phyloP scores from a whole-genome alignment of 2,888 invertebrate genomes.

The Tipula helvola region DNA sequence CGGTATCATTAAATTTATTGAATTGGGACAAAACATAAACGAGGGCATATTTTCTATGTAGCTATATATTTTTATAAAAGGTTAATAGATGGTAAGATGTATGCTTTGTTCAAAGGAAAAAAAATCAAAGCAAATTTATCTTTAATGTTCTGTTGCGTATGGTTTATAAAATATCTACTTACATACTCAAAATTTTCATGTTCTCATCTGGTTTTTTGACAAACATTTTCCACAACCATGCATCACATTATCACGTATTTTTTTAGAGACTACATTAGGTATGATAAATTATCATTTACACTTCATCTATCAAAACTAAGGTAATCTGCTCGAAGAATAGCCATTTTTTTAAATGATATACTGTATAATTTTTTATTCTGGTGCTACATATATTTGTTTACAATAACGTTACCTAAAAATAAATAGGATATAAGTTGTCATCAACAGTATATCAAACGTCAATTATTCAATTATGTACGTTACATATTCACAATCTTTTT shows the following conservation, averaged over 20 bases:
- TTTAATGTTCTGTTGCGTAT: neutral
- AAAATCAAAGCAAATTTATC: neutral
- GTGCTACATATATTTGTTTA: neutral
- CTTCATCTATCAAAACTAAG: neutral
- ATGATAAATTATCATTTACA: neutral
- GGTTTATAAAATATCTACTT: too few relatives aligned
- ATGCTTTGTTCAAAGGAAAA: neutral
- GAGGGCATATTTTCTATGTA: neutral
- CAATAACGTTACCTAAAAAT: neutral
- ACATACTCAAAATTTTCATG: too few relatives aligned
- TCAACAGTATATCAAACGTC: neutral
- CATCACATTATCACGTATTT: neutral
- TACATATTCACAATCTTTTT: neutral
- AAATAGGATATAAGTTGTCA: neutral
- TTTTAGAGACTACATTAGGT: neutral
- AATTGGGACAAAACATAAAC: neutral
- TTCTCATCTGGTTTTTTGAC: neutral
- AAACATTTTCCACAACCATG: neutral
- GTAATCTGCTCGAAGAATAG: neutral
- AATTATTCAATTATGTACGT: neutral
- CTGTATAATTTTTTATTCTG: neutral
- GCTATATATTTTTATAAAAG: neutral
- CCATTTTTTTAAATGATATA: neutral
- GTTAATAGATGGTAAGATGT: neutral
- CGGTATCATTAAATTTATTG: neutral